A percentile compares a stretch with the other conserved stretches of the same genome.
These are phyloP conservation scores for Forbesichthys agassizii DNA, from an alignment of 2,113 vertebrate species.

Conservation along the genomic window DNA sequence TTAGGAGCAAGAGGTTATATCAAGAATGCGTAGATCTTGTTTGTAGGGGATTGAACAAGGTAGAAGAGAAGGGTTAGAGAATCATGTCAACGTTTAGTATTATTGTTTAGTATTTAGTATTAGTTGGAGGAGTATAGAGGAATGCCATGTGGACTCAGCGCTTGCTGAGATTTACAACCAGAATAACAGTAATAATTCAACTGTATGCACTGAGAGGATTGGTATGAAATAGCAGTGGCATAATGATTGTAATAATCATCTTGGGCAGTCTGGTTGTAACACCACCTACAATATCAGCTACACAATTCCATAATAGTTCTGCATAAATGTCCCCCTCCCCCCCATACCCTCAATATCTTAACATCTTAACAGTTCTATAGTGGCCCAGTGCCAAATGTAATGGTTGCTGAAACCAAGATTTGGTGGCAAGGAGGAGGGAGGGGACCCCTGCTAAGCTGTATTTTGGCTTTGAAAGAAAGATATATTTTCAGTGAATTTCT, in stretches of 20 bases:
- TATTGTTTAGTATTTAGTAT: no score
- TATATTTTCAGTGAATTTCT: conserved; percentile 3
- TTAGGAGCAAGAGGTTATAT: no score
- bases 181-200: neutral
- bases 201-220: neutral
- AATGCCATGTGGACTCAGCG: no score
- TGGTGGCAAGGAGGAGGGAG: neutral
- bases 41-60: no score
- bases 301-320: neutral
- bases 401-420: conserved; percentile 13
- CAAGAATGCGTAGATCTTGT: no score
- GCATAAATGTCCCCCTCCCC: no score
- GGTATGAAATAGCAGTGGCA: neutral
- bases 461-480: neutral
- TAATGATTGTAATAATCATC: conserved; percentile 3
- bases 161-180: no score
- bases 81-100: no score
- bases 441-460: neutral
- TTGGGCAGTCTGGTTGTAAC: conserved; percentile 11
- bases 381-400: conserved; percentile 26
- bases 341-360: no score
- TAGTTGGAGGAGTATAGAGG: no score
- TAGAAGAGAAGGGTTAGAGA: no score
- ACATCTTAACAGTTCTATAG: neutral
- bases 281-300: conserved; percentile 7